Evolutionary conservation across 2,113 vertebrate species (phyloP), one percentile per base, ranked within the genome.

Genomic region (Myiopsitta monachus): DNA sequence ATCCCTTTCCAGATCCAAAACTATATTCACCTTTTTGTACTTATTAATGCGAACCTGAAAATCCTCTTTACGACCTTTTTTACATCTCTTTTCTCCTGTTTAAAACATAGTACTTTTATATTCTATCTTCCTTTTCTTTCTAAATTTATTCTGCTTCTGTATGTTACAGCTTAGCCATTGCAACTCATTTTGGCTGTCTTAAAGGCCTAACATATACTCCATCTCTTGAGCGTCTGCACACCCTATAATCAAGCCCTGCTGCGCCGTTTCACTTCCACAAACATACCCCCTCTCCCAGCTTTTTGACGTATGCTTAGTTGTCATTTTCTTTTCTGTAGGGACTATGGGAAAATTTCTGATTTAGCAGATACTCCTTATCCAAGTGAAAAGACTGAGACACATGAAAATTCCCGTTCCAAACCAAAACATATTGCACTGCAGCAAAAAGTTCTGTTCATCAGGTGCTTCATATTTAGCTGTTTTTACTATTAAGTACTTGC

Each of bases 1-100:
- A 23, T 83, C 49, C 41, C 13, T 74, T 90, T 93, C 64, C 54
- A 74, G 31, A 88, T 38, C 22, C 72, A 49, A 95, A 92, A 77
- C 4, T 13, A 16, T 83, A 88, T 83, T 93, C 72, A 92, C n/a
- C 72, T 90, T 30, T 83, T 92, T 43, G 16, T 77, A 39, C 31
- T 74, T 88, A 88, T 83, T 67, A 90, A 57, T 46, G 15, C 49
- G 24, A 93, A 86, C 54, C 22, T 81, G 49, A 74, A 74, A 74
- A 73, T 80, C 39, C 16, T 80, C n/a, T 86, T 69, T 86, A 66
- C 11, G 28, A 59, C 14, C 3, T 57, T 88, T 79, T 77, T 10
- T 41, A 72, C 51, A 18, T n/a, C 26, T 61, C 7, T 52, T 83
- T 76, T 41, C 4, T 75, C 13, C 16, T 26, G 7, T 73, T 88